Conservation (phyloP, 2,113 vertebrate genomes). For the Kobus ellipsiprymnus region DNA sequence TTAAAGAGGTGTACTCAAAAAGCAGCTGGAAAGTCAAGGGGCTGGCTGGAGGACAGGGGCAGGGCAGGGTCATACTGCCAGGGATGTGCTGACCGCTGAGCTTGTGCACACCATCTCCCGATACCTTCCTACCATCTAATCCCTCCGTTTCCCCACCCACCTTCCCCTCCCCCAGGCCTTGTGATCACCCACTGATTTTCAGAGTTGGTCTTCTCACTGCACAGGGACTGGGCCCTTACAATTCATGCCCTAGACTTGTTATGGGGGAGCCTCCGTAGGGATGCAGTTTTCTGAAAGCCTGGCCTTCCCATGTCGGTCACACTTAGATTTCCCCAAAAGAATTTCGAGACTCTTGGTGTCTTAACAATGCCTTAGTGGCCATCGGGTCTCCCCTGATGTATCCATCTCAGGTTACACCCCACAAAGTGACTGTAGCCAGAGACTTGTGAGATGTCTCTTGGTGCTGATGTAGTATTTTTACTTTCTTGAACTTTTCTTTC, state of each 20-base stretch:
- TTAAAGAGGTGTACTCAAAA: not conserved
- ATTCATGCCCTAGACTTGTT: not conserved
- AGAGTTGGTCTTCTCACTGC: not conserved
- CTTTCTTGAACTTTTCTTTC: not conserved
- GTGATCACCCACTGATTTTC: not conserved
- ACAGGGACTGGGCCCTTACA: not conserved
- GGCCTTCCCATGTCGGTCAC: not conserved
- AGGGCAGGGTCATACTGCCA: not conserved
- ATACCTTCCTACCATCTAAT: not conserved
- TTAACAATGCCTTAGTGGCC: not conserved
- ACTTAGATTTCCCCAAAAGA: not conserved
- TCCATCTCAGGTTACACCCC: not conserved
- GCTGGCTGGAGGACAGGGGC: not conserved
- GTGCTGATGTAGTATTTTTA: not conserved
- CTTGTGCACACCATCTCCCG: not conserved
- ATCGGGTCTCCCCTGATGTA: not conserved
- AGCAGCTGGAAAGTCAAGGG: not conserved
- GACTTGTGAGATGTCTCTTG: not conserved
- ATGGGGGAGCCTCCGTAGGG: not conserved
- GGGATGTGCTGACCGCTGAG: not conserved
- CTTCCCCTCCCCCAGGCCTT: not conserved
- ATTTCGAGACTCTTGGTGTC: not conserved
- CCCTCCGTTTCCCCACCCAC: rapidly evolving
- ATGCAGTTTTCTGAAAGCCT: not conserved
- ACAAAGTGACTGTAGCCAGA: not conserved